Conservation (phyloP, 2,113 vertebrate species). For the Halcyon senegalensis region DNA sequence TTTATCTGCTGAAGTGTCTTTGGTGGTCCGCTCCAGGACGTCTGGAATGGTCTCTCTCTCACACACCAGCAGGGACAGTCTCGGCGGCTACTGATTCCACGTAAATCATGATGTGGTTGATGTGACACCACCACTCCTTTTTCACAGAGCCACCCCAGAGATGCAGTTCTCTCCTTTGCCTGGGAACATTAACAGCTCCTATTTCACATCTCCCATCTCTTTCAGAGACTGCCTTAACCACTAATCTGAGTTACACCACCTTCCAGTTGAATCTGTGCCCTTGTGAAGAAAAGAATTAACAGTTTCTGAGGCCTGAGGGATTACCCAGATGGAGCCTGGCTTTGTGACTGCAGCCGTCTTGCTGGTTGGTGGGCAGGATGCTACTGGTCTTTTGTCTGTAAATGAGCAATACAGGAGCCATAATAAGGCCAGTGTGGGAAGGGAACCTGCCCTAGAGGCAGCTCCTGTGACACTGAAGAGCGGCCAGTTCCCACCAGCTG, state of each 20-base stretch:
- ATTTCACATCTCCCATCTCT: background rate
- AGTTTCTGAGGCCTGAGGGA: background rate
- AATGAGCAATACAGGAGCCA: background rate
- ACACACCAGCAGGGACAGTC: background rate
- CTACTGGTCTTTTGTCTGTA: background rate
- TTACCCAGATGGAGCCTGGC: background rate
- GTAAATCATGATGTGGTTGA: background rate
- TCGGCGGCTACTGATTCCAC: background rate
- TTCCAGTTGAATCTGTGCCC: background rate
- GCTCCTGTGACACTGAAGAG: background rate
- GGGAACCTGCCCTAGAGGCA: background rate
- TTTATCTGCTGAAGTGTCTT: background rate
- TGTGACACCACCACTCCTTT: background rate
- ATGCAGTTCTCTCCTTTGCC: background rate
- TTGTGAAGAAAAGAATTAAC: background rate
- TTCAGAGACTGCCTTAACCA: background rate
- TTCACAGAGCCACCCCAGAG: background rate
- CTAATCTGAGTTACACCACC: background rate
- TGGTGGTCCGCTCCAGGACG: background rate
- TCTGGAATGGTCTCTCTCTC: background rate
- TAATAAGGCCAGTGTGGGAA: background rate
- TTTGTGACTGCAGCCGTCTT: background rate
- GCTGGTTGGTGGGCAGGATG: background rate
- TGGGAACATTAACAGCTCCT: background rate
- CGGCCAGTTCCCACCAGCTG: background rate